phyloP scores from a whole-genome alignment of 2,888 invertebrate species.

The Platerodrilus igneus region DNA sequence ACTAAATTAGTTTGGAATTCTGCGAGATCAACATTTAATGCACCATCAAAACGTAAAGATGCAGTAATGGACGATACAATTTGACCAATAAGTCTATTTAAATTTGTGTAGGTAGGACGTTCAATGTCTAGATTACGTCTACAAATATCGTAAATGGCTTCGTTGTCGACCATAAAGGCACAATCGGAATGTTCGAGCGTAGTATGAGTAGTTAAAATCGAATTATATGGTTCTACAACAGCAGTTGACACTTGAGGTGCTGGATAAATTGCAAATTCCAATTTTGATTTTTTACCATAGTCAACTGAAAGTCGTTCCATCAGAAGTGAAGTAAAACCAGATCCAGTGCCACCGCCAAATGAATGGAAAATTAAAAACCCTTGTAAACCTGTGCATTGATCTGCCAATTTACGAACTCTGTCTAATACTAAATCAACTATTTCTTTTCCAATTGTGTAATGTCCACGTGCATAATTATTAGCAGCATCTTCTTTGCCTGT shows the following conservation, averaged over 20 bases:
- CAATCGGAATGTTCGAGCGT: constrained; percentile 59
- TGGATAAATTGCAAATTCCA: constrained; percentile 83
- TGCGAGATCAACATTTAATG: constrained; percentile 57
- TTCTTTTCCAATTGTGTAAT: constrained; percentile 74
- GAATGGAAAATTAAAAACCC: constrained; percentile 93
- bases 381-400: constrained; percentile 69
- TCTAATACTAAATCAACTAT: constrained; percentile 64
- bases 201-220: constrained; percentile 60
- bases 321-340: constrained; percentile 85
- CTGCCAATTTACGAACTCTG: constrained; percentile 64
- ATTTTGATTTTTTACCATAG: constrained; percentile 90
- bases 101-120: constrained; percentile 59
- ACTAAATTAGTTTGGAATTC: constrained; percentile 58
- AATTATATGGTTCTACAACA: constrained; percentile 59
- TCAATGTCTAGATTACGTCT: constrained; percentile 57
- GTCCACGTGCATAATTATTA: constrained; percentile 80
- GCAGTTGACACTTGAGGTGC: constrained; percentile 68
- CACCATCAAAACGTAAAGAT: constrained; percentile 57
- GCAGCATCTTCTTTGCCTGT: constrained; percentile 84
- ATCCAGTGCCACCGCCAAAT: constrained; percentile 89
- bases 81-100: constrained; percentile 57
- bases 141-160: constrained; percentile 53
- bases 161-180: constrained; percentile 54
- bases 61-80: constrained; percentile 57
- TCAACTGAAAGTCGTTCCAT: constrained; percentile 90